Evolutionary conservation across 2,797 vertebrate genomes (phyloP), one percentile per base, ranked within the genome.

Genomic region (Echeneis naucrates): DNA sequence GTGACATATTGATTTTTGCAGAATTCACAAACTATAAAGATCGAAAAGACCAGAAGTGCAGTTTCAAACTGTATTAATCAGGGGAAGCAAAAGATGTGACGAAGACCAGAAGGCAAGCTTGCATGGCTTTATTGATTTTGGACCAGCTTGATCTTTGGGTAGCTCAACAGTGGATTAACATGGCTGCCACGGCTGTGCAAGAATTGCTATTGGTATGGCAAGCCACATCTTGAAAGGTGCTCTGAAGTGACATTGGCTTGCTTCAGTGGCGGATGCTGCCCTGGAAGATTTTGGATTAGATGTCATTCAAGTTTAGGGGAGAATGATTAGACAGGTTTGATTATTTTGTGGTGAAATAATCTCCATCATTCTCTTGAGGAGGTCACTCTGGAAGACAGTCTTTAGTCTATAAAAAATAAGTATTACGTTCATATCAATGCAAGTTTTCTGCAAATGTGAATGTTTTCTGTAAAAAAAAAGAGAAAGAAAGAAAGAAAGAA

Each of bases 121-220:
- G 87, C 76, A 81, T 75, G 72, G 81, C 53, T 82, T 81, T 84
- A 93, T 92, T 91, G 92, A 93, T 92, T 91, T 75, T 71, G 57
- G 78, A 88, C 77, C 70, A 77, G 77, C 84, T 81, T 88, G 80
- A 89, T 89, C 81, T 80, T 23, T 19, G 48, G 81, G 86, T 86
- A 86, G 88, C 76, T 93, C 92, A 92, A 74, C 88, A 88, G 88
- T 90, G 89, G 91, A 92, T 93, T 93, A 92, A 82, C 89, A 78
- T 77, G 72, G 74, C 84, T 87, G 70, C 82, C 77, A 62, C 72
- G 30, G 4, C 74, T 23, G 66, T 66, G 80, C 70, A 64, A 69
- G 68, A 69, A 68, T 69, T 81, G 67, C 77, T 55, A 55, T 72
- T 77, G 76, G 63, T 75, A 79, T 79, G 80, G 56, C 64, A 69